Evolutionary conservation across 2,888 invertebrate genomes (phyloP).

Genomic region (Tetragonisca angustula): DNA sequence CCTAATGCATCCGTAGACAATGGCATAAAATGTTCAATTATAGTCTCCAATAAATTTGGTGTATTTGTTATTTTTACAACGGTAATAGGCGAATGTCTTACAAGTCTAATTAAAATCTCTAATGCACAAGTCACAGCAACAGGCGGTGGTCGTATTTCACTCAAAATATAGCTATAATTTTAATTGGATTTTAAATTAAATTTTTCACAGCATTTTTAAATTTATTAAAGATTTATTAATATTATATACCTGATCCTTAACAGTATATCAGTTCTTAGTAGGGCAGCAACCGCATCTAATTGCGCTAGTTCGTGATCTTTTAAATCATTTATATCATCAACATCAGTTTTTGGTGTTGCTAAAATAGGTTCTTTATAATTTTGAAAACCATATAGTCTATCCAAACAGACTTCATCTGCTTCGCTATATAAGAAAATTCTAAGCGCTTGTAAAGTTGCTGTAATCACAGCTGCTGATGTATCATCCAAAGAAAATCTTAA

Average conservation of each 20-base stretch:
- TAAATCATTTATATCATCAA: conserved; percentile 87
- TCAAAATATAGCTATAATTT: conserved; percentile 89
- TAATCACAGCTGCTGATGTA: conserved; percentile 89
- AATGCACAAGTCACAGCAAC: conserved; percentile 90
- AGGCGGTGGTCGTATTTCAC: conserved; percentile 88
- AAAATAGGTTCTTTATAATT: conserved; percentile 83
- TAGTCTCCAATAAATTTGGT: conserved; percentile 87
- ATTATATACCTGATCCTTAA: conserved; percentile 87
- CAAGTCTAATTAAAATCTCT: conserved; percentile 91
- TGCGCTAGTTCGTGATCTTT: conserved; percentile 95
- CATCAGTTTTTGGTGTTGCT: conserved; percentile 77
- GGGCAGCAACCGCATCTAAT: conserved; percentile 91
- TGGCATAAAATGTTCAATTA: conserved; percentile 87
- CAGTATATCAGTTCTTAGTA: conserved; percentile 90
- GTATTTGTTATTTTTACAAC: conserved; percentile 87
- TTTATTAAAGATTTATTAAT: conserved; percentile 12
- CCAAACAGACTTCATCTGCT: conserved; percentile 91
- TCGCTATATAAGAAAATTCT: conserved; percentile 90
- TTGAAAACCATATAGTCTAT: conserved; percentile 86
- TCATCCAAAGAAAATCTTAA: conserved; percentile 95
- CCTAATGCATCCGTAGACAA: conserved; percentile 73
- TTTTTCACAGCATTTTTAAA: not conserved
- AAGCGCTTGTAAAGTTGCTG: conserved; percentile 91
- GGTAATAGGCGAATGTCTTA: conserved; percentile 90
- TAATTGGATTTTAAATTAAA: conserved; percentile 15